Base-by-base conservation (phyloP, 2,888 invertebrate genomes). In the Amblyjoppa fuscipennis region DNA sequence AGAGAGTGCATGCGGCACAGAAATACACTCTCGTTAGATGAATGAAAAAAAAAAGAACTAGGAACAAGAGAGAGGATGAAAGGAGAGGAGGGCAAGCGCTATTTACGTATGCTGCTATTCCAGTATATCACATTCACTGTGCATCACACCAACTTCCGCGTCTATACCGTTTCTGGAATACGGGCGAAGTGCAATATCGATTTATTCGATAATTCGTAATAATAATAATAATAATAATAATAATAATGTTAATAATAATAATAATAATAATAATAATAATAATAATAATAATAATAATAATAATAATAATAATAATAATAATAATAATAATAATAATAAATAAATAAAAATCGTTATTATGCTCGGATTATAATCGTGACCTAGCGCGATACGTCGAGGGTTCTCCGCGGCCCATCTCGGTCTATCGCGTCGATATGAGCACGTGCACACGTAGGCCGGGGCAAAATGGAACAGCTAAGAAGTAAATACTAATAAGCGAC, bases 91-190 rank as follows among this genome's bases (percentile, higher is more conserved):
- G 45, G 45, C 59, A 13, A 31, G 69, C 20, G 69, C 56, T 78
- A 77, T 77, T 77, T 41, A 56, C 68, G 68, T 77, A 77, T 13
- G 41, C 41, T 31, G 68, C 41, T 77, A 77, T 77, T 77, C 41
- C 77, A 28, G 77, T 77, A 69, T 76, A 69, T 76, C 76, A 61
- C 31, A 56, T 53, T 68, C 53, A 25, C n/a, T 69, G 41, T 34
- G 49, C 51, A 66, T 49, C 38, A 53, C 53, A 77, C 49, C 7
- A 20, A 53, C 66, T 77, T 69, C 56, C 66, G 38, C 56, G 68
- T 77, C 53, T 64, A 41, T 81, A 25, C 49, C 59, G 56, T 25
- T 49, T 59, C 25, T 34, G 51, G 16, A 34, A 41, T 53, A 59
- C 61, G 28, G 49, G 61, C 13, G 45, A 53, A 68, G 20, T 13